Evolutionary conservation across 2,797 vertebrate species (phyloP).

Genomic region (Molothrus aeneus): DNA sequence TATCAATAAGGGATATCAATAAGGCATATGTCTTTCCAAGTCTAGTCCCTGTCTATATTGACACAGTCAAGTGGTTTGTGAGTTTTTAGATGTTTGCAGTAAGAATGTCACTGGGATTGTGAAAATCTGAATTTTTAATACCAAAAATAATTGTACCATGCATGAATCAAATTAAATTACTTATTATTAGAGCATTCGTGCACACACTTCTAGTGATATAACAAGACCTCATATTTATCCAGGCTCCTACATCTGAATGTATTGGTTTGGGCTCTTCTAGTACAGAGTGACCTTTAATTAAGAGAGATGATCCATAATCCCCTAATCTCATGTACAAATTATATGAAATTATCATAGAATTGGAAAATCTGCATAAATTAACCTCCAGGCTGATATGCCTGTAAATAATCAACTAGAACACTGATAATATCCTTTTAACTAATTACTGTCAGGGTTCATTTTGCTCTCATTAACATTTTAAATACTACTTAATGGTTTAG

Average conservation of each 20-base stretch:
- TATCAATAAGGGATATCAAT: too few relatives aligned
- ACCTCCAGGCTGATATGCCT: neutral
- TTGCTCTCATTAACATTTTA: neutral
- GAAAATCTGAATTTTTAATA: neutral
- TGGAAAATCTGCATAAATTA: neutral
- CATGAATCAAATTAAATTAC: neutral
- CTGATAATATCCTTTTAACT: neutral
- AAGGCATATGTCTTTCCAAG: fast-evolving
- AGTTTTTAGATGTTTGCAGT: neutral
- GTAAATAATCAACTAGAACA: neutral
- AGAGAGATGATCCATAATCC: neutral
- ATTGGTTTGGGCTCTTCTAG: neutral
- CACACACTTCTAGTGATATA: neutral
- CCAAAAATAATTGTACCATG: fast-evolving
- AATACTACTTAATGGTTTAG: neutral
- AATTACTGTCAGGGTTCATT: neutral
- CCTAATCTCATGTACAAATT: neutral
- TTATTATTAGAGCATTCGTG: fast-evolving
- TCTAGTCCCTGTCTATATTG: too few relatives aligned
- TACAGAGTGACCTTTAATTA: neutral
- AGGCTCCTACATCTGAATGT: neutral
- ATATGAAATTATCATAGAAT: neutral
- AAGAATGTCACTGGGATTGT: neutral
- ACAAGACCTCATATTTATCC: neutral
- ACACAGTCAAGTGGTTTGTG: fast-evolving